Evolutionary conservation across 1,140 invertebrate species (phyloP).

Genomic region (Plutomurus gul): DNA sequence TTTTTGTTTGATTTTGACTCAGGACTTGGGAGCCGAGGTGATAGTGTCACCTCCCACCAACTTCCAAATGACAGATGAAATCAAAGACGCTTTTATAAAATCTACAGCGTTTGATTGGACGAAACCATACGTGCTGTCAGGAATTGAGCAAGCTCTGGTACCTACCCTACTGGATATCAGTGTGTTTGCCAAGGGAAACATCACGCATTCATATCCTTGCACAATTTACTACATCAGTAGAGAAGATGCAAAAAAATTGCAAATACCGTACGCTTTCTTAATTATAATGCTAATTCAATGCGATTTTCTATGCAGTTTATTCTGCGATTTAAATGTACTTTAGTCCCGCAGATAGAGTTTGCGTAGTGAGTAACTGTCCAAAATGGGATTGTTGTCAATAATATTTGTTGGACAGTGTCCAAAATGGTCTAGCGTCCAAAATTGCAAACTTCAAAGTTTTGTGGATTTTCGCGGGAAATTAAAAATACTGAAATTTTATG

Average conservation of each 20-base stretch:
- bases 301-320: background rate
- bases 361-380: no score
- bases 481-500: no score
- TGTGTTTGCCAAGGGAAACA: conserved; percentile 2
- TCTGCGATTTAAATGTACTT: background rate
- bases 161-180: conserved; percentile 24
- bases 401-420: no score
- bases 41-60: conserved; percentile 14
- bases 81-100: conserved; percentile 3
- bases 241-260: background rate
- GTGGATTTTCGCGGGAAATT: no score
- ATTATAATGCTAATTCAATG: background rate
- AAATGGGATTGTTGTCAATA: no score
- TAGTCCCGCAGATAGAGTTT: background rate
- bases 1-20: no score
- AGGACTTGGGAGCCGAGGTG: conserved; percentile 33
- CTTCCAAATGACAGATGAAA: background rate
- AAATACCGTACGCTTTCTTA: background rate
- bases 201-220: background rate
- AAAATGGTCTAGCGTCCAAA: no score
- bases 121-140: conserved; percentile 7
- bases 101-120: conserved; percentile 29
- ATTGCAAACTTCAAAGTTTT: no score
- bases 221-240: background rate
- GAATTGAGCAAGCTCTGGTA: background rate